phyloP scores from a whole-genome alignment of 2,888 invertebrate species.

The Pristionchus exspectatus region DNA sequence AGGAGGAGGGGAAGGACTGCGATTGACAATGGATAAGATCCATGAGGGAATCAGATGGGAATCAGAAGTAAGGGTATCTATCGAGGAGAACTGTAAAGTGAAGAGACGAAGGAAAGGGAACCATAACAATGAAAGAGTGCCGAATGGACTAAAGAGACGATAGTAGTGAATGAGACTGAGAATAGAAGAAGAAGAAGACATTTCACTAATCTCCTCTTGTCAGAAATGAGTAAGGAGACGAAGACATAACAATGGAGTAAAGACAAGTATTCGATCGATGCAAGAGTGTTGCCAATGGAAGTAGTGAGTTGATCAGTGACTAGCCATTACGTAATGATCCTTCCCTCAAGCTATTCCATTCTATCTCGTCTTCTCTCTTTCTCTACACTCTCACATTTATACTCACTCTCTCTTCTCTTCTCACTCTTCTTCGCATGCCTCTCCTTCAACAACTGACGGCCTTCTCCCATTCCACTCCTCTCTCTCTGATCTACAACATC shows the following conservation, averaged over 20 bases:
- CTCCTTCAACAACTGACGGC: constrained; percentile 7
- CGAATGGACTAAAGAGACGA: neutral
- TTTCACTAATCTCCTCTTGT: neutral
- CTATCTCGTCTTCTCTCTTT: neutral
- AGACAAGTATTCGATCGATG: neutral
- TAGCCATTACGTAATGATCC: constrained; percentile 1
- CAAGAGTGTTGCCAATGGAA: neutral
- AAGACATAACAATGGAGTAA: no score
- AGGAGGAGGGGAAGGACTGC: neutral
- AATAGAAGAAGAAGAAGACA: neutral
- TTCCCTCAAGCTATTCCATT: neutral
- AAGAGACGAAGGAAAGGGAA: no score
- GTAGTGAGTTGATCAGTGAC: neutral
- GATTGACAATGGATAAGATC: constrained; percentile 3
- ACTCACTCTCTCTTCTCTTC: neutral
- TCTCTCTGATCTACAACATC: neutral
- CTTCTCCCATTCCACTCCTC: neutral
- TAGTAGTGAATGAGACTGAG: neutral
- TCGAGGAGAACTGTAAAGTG: neutral
- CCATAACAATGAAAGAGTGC: no score
- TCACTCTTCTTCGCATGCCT: neutral
- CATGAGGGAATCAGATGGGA: neutral
- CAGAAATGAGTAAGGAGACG: neutral
- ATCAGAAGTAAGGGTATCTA: neutral
- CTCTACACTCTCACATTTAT: neutral